Base-by-base conservation (phyloP, 2,113 vertebrate genomes). In the Thalassoma bifasciatum region DNA sequence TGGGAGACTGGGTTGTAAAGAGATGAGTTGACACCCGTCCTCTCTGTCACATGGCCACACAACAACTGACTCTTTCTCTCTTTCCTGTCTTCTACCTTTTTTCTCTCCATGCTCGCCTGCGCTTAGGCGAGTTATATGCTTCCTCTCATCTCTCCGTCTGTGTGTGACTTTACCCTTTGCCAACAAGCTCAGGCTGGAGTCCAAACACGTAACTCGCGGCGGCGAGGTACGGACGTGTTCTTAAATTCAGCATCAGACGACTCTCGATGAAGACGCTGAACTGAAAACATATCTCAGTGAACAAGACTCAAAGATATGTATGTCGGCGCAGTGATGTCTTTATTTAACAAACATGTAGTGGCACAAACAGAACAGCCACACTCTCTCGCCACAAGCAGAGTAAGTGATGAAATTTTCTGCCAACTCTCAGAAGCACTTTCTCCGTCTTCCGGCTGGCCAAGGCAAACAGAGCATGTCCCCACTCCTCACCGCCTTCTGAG, bases 341-440 rank as follows among this genome's bases (percentile, higher is more conserved):
- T 54, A 5, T 62, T 58, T 22, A 42, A 37, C 16, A 68, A 50
- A 46, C 67, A 51, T 40, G 62, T 6, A 36, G 62, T 67, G 52
- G 71, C 36, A 37, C 2, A 2, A 23, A 66, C 49, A 70, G 50
- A 46, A 23, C 34, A 57, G 10, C 59, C 65, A 71, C 68, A 68
- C 58, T 63, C 58, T 63, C 53, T 79, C 21, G 82, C 75, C 72
- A 73, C 66, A 63, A 73, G 75, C 75, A 0, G 23, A 42, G 58
- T 75, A 76, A 81, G 57, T 69, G 77, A 82, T 81, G 77, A 71
- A 36, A 82, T 67, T 74, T 42, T 42, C 42, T 81, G 83, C 67
- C 86, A 86, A 78, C 66, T 82, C 66, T 77, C 58, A 76, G 82
- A 81, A 81, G 81, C 17, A 3, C 59, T 49, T 74, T 66, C 57